Evolutionary conservation across 2,797 vertebrate species (phyloP).

Genomic region (Sebastes minor): DNA sequence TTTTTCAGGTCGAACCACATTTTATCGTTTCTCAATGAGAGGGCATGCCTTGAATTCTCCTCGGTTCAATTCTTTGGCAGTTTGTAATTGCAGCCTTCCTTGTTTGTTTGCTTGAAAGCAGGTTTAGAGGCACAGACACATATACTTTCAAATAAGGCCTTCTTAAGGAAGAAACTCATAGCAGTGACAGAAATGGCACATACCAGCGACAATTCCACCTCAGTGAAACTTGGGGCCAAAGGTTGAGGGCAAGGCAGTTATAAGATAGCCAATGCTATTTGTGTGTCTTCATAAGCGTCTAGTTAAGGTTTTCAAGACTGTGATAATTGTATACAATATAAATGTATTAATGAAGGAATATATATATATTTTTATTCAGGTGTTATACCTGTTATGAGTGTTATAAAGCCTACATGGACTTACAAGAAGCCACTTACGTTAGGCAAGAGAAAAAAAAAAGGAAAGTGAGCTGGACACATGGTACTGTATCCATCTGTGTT

Average conservation of each 20-base stretch:
- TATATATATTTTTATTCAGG: neutral
- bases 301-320: neutral
- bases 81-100: neutral
- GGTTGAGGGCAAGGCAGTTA: conserved; percentile 11
- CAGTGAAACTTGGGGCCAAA: conserved; percentile 44
- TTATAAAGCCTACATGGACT: neutral
- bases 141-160: neutral
- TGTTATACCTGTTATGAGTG: neutral
- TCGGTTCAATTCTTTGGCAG: neutral
- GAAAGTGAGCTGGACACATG: neutral
- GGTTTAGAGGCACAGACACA: neutral
- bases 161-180: conserved; percentile 6
- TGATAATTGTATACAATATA: neutral
- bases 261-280: conserved; percentile 14
- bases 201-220: conserved; percentile 49
- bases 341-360: neutral
- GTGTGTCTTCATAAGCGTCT: neutral
- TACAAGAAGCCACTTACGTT: neutral
- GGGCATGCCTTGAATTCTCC: conserved; percentile 23
- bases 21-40: conserved; percentile 11
- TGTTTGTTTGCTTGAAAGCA: neutral
- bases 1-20: conserved; percentile 69
- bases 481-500: neutral
- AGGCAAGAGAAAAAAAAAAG: neutral
- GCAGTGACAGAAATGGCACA: conserved; percentile 62